phyloP scores from a whole-genome alignment of 2,888 invertebrate species.

The Eilema griseolum region DNA sequence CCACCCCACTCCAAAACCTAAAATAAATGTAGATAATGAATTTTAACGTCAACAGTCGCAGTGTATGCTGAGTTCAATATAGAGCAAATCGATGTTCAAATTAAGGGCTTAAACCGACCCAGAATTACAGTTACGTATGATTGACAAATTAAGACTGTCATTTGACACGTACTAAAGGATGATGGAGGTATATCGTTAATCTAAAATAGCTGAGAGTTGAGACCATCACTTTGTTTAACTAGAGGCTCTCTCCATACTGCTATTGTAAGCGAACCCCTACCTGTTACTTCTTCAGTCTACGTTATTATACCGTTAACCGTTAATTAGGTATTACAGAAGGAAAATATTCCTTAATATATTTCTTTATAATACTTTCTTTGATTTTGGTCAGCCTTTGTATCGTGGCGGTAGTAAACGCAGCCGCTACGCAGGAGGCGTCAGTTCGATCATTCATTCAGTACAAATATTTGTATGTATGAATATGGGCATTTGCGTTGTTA shows the following conservation, averaged over 20 bases:
- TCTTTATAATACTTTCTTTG: too few relatives aligned
- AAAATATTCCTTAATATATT: too few relatives aligned
- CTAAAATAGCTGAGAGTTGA: background rate
- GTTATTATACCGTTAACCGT: background rate
- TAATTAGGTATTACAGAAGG: background rate
- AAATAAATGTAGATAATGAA: background rate
- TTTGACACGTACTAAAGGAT: background rate
- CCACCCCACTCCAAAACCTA: conserved; percentile 97
- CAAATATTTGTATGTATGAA: too few relatives aligned
- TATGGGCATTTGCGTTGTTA: too few relatives aligned
- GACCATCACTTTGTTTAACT: background rate
- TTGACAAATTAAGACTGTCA: background rate
- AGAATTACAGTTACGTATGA: background rate
- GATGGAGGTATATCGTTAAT: conserved; percentile 12
- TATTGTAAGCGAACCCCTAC: background rate
- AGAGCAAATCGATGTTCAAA: background rate
- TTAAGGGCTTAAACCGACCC: too few relatives aligned
- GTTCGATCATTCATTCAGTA: too few relatives aligned
- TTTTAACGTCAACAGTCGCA: background rate
- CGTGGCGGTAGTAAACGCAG: too few relatives aligned
- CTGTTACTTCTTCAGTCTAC: background rate
- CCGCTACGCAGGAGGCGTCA: too few relatives aligned
- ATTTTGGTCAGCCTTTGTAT: too few relatives aligned
- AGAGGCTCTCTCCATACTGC: background rate
- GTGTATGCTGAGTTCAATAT: background rate